Evolutionary conservation across 2,113 vertebrate genomes (phyloP), one percentile per base, ranked within the genome.

Genomic region (Bufo gargarizans): DNA sequence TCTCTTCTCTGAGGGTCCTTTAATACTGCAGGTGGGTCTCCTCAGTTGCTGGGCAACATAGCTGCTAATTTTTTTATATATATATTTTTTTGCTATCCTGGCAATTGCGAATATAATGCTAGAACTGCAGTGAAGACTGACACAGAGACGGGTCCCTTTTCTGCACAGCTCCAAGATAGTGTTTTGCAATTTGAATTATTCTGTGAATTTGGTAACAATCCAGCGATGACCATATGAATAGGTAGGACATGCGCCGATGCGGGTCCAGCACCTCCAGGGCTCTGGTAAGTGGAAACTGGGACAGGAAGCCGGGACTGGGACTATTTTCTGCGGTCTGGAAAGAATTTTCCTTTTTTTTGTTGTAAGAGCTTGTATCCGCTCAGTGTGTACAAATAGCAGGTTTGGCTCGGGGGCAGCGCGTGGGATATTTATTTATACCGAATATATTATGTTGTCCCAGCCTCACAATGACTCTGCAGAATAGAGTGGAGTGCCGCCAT

Each of bases 381-480:
- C 49, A 9, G 84, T 2, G 22, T 71, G 19, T 16, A 16, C 7
- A 58, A n/a, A 65, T 3, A 69, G 20, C 20, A 22, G 59, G 47
- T n/a, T 14, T 67, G 20, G 63, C 61, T 1, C 11, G 9, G 4
- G 77, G 85, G 59, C 71, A 45, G 71, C 6, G 47, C 3, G 85
- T 56, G 77, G 78, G 53, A 81, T 45, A 19, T 80, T 56, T 87
- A 53, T 43, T 56, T 59, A 50, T 50, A 19, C 1, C 6, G 49
- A 87, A 20, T 59, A 71, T 14, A 13, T 81, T 71, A 47, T 20
- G 53, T 17, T 6, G 14, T 14, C 8, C n/a, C 14, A 3, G 6
- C 47, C 19, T 13, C 65, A 74, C 33, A 4, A 22, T 82, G 78
- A 87, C 86, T 87, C 11, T 72, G 78, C 78, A 87, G 19, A 13